Evolutionary conservation across 2,888 invertebrate species (phyloP).

Genomic region (Teleogryllus oceanicus): DNA sequence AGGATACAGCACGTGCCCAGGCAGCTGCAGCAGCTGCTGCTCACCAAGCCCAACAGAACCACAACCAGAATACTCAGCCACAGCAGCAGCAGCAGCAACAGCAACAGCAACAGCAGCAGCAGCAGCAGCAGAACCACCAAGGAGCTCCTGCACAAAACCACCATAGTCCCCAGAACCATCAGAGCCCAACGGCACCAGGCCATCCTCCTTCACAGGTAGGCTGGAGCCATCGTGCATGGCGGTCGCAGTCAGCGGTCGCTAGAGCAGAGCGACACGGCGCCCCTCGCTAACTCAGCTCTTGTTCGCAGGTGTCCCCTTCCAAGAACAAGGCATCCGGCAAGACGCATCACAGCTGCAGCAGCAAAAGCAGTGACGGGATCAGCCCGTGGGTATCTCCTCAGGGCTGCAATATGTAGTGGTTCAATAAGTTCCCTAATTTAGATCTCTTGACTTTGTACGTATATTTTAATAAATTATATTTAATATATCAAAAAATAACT

Average conservation of each 20-base stretch:
- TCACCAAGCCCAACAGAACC: too few species aligned
- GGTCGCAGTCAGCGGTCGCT: background rate
- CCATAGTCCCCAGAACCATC: constrained; percentile 7
- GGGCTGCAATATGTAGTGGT: too few species aligned
- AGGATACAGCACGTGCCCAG: too few species aligned
- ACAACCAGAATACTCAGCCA: too few species aligned
- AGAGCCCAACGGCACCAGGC: background rate
- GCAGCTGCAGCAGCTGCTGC: background rate
- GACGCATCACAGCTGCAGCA: background rate
- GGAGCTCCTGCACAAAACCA: background rate
- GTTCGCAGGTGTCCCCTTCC: constrained; percentile 2
- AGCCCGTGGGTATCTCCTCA: background rate
- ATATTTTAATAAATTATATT: too few species aligned
- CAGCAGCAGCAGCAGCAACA: background rate
- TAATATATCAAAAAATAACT: too few species aligned
- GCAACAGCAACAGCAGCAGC: background rate
- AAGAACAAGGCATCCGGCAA: background rate
- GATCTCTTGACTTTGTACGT: too few species aligned
- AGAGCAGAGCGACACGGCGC: background rate
- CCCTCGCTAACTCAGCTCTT: constrained; percentile 8
- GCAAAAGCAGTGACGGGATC: background rate
- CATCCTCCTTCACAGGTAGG: background rate
- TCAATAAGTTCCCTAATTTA: too few species aligned
- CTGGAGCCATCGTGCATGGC: background rate
- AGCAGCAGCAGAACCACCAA: background rate